These are phyloP conservation scores for Phylloscopus trochilus DNA, from an alignment of 2,113 vertebrate genomes.

Conservation along the genomic window DNA sequence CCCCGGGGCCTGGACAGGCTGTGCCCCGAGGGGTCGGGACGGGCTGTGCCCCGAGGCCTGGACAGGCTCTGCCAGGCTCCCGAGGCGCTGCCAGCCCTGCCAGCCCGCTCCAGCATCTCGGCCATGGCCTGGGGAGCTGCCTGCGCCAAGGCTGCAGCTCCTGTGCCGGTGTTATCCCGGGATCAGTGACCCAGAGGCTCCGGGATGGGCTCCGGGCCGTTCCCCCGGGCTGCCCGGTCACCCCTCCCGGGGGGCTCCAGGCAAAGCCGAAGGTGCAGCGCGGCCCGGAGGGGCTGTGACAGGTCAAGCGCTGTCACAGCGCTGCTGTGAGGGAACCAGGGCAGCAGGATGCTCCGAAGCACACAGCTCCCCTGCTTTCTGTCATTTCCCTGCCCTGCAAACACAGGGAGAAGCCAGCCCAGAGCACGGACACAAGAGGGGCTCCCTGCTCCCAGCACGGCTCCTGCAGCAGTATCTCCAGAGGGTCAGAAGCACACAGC, in stretches of 20 bases:
- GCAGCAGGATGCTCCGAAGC: neutral
- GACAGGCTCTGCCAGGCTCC: neutral
- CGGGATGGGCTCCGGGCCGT: fast-evolving
- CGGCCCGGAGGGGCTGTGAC: neutral
- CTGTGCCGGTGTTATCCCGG: neutral
- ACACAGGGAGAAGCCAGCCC: neutral
- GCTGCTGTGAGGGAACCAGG: too few species aligned
- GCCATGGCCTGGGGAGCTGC: neutral
- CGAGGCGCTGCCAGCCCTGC: fast-evolving
- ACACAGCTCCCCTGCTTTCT: neutral
- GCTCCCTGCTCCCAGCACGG: fast-evolving
- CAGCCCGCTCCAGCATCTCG: neutral
- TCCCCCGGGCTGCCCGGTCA: neutral
- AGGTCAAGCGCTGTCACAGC: neutral
- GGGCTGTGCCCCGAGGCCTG: too few species aligned
- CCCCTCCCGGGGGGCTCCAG: neutral
- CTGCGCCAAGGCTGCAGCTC: neutral
- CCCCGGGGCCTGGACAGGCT: too few species aligned
- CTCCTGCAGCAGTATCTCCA: neutral
- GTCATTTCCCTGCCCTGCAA: neutral
- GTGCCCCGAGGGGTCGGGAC: too few species aligned
- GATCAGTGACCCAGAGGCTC: fast-evolving
- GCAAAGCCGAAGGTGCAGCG: neutral
- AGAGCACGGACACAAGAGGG: fast-evolving
- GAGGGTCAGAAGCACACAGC: neutral